These are phyloP conservation scores for Philereme vetulata DNA, from an alignment of 2,888 invertebrate species.

Conservation along the genomic window DNA sequence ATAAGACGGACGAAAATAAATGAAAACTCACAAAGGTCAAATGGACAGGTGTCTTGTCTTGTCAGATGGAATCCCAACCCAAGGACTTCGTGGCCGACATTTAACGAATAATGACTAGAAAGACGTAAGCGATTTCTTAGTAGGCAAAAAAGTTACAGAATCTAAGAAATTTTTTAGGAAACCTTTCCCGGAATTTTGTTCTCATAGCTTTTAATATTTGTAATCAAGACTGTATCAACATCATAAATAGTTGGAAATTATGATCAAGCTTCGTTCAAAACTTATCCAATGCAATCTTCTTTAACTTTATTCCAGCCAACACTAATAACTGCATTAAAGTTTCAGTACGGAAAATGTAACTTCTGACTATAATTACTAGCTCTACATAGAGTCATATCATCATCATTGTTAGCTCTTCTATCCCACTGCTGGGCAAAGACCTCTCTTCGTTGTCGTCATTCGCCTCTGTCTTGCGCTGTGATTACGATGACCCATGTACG, in stretches of 20 bases:
- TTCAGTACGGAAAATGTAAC: too few relatives aligned
- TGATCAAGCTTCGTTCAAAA: too few relatives aligned
- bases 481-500: too few relatives aligned
- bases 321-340: too few relatives aligned
- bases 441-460: too few relatives aligned
- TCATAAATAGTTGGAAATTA: neutral
- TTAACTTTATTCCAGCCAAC: too few relatives aligned
- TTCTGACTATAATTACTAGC: too few relatives aligned
- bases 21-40: conserved; percentile 14
- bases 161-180: neutral
- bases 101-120: conserved; percentile 23
- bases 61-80: conserved; percentile 21
- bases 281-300: too few relatives aligned
- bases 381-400: too few relatives aligned
- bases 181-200: neutral
- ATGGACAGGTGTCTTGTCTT: conserved; percentile 22
- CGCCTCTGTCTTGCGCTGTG: too few relatives aligned
- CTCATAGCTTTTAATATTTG: neutral
- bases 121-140: conserved; percentile 10
- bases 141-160: neutral
- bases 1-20: conserved; percentile 14
- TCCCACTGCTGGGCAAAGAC: too few relatives aligned
- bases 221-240: neutral
- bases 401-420: too few relatives aligned
- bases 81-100: conserved; percentile 20